These are phyloP conservation scores for Drosophila pseudoobscura DNA, from an alignment of 1,140 invertebrate genomes.

Conservation along the genomic window DNA sequence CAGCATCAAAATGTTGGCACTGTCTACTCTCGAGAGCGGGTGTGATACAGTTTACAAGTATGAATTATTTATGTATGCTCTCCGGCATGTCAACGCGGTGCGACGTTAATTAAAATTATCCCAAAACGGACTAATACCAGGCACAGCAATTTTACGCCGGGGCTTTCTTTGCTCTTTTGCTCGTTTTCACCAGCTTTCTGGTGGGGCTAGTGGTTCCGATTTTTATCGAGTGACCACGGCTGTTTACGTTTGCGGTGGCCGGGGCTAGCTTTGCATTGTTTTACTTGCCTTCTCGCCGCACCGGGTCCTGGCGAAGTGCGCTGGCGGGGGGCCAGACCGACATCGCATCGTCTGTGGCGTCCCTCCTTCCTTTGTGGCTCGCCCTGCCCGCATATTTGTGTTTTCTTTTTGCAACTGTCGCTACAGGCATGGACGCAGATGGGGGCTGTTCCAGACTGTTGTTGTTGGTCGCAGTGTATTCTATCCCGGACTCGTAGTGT, in stretches of 20 bases:
- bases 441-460: neutral
- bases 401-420: neutral
- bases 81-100: neutral
- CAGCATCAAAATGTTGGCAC: no score
- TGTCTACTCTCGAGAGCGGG: no score
- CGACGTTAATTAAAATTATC: conserved; percentile 25
- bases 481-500: no score
- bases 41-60: no score
- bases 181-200: neutral
- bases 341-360: conserved; percentile 4
- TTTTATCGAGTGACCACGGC: conserved; percentile 2
- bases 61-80: no score
- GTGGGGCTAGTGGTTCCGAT: neutral
- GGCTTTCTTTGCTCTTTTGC: conserved; percentile 33
- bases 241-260: no score
- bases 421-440: neutral
- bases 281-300: no score
- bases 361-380: neutral
- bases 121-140: conserved; percentile 7
- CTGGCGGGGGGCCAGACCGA: neutral
- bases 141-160: conserved; percentile 3
- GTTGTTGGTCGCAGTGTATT: neutral
- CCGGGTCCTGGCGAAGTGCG: neutral
- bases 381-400: neutral
- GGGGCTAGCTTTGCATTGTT: no score